Percentiles rank a stretch among this genome's conserved stretches.
Evolutionary conservation across 30 jellyfish, hydroid and myxozoan genomes (phyloP).

Genomic region (Rhopilema esculentum): DNA sequence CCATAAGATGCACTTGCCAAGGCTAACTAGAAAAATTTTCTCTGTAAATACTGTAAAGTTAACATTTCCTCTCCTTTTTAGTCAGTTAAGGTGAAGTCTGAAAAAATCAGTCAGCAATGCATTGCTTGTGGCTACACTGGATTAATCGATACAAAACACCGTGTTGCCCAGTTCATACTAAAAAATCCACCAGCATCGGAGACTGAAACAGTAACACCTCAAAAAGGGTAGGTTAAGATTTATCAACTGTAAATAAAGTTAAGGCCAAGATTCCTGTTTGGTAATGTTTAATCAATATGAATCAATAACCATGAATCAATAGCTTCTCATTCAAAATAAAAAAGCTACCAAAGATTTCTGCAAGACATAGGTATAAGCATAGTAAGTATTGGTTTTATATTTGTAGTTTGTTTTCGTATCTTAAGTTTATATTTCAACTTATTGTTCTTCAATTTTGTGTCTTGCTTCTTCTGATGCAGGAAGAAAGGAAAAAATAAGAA

Average conservation of each 20-base stretch:
- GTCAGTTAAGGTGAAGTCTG: constrained; percentile 91
- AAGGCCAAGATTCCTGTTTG: too few species aligned
- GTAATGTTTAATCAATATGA: too few species aligned
- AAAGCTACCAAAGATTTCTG: too few species aligned
- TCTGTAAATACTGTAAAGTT: background rate
- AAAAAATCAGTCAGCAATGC: constrained; percentile 90
- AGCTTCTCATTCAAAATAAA: too few species aligned
- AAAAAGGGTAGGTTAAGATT: constrained; percentile 89
- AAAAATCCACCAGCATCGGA: constrained; percentile 90
- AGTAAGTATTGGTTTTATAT: too few species aligned
- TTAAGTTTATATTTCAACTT: background rate
- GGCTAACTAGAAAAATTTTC: too few species aligned
- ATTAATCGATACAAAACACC: constrained; percentile 84
- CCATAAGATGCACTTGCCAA: too few species aligned
- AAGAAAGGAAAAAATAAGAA: constrained; percentile 75
- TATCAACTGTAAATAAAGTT: background rate
- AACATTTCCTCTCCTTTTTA: constrained; percentile 1
- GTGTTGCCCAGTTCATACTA: constrained; percentile 91
- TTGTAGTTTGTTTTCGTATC: background rate
- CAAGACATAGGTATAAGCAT: too few species aligned
- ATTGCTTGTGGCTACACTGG: constrained; percentile 97
- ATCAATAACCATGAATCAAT: too few species aligned
- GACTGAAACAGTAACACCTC: constrained; percentile 92
- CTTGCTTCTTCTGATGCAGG: background rate
- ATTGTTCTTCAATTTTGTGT: background rate